Conservation (phyloP, 2,888 invertebrate genomes). For the Aphrophora alni region DNA sequence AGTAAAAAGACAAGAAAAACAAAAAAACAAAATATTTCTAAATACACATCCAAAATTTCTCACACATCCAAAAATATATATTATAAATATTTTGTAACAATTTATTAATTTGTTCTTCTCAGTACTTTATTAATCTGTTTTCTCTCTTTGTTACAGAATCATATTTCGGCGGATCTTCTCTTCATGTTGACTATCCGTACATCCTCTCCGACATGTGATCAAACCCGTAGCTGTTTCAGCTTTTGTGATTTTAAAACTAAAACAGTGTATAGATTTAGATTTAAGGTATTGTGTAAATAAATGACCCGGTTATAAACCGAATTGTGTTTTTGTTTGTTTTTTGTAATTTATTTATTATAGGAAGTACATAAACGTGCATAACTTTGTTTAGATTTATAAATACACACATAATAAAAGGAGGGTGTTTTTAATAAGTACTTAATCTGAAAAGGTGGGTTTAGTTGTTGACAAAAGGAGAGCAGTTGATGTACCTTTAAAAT, state of each 20-base stretch:
- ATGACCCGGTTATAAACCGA: neutral
- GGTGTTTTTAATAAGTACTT: neutral
- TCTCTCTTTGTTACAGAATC: neutral
- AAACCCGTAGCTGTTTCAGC: neutral
- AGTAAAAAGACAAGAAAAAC: too few relatives aligned
- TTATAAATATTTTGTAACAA: too few relatives aligned
- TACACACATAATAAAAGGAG: neutral
- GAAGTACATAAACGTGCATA: neutral
- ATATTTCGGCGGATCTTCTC: neutral
- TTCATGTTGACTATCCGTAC: neutral
- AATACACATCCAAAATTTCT: too few relatives aligned
- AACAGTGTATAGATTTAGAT: neutral
- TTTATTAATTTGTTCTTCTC: too few relatives aligned
- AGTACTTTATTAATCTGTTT: too few relatives aligned
- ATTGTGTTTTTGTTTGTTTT: neutral
- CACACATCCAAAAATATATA: too few relatives aligned
- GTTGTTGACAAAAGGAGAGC: too few relatives aligned
- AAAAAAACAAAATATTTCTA: too few relatives aligned
- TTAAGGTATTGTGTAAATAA: neutral
- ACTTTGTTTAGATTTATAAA: neutral
- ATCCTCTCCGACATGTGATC: neutral
- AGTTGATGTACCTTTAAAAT: too few relatives aligned
- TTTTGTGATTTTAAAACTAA: conserved; percentile 4
- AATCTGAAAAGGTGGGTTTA: neutral
- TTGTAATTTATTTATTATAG: neutral